Base-by-base conservation (phyloP, 2,888 invertebrate genomes). In the Drosophila siamana region DNA sequence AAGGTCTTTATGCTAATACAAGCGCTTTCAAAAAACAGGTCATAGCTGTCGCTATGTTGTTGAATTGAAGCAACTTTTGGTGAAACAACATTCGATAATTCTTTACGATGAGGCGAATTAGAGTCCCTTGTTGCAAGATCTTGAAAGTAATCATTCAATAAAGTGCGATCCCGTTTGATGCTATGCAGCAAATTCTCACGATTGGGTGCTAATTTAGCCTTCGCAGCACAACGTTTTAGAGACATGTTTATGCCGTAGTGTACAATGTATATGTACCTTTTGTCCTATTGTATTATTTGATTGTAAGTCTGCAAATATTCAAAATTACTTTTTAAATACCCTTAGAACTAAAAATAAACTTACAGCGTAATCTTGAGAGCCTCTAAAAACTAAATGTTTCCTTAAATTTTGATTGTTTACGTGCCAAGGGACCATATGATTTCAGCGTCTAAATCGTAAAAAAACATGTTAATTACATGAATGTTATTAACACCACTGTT, bases 11-110 rank as follows among this genome's bases (percentile, higher is more conserved):
- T 88, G 43, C 83, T 85, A 44, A 90, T 81, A 60, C 90, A 86
- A 2, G 88, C 87, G 22, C 91, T 90, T 48, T 91, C 90, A 19
- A 90, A 90, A 44, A 91, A 90, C 55, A 90, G 63, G 51, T 90
- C 90, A 48, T 90, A 90, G 46, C 83, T 87, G 41, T 88, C 84
- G 5, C 67, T n/a, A n/a, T n/a, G 76, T 11, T 73, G 77, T n/a
- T 41, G 55, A n/a, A 54, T 19, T 13, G 41, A 7, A 13, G 9
- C 7, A 7, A 8, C 2, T 30, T 69, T 36, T 4, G 44, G 6
- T n/a, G 22, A 13, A 4, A n/a, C 4, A 3, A 15, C 28, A 2
- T 38, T 26, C 0, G 38, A 1, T 15, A 48, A 8, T 19, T 11
- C 54, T 41, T 40, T 54, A 4, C 13, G 24, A 9, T 15, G 6